A percentile compares a stretch with the other conserved stretches of the same genome.
Evolutionary conservation across 92 coral and sea anemone genomes (phyloP).

Genomic region (Parazoanthus atlanticus): DNA sequence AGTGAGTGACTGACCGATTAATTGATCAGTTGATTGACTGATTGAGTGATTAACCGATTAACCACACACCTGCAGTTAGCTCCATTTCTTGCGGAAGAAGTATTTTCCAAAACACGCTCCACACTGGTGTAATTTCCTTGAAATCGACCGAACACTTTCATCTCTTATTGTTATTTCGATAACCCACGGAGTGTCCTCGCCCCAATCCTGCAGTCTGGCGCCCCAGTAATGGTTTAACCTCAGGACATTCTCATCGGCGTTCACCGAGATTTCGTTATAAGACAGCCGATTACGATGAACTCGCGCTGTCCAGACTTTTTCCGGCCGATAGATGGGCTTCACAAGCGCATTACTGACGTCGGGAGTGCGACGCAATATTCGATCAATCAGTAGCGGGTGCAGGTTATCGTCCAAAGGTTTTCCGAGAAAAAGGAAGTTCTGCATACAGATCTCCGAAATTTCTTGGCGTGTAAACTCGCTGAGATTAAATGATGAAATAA

Average conservation of each 20-base stretch:
- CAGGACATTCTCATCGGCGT: conserved; percentile 23
- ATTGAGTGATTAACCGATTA: not conserved
- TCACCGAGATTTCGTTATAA: conserved; percentile 20
- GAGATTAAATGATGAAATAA: conserved; percentile 13
- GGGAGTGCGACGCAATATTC: conserved; percentile 48
- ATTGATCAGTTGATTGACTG: too few relatives aligned
- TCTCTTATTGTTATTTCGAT: conserved; percentile 30
- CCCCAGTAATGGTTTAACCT: conserved; percentile 62
- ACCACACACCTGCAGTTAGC: not conserved
- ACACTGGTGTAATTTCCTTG: conserved; percentile 20
- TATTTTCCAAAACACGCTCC: conserved; percentile 32
- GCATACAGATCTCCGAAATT: conserved; percentile 44
- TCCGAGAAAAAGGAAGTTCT: conserved; percentile 53
- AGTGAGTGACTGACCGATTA: not conserved
- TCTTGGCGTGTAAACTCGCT: conserved; percentile 2
- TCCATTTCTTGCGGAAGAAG: conserved; percentile 36
- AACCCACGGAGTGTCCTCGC: conserved; percentile 53
- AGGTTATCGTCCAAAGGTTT: conserved; percentile 46
- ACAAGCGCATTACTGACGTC: conserved; percentile 46
- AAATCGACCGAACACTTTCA: conserved; percentile 25
- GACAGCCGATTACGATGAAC: conserved; percentile 44
- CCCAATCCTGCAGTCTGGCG: conserved; percentile 59
- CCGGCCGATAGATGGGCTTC: conserved; percentile 48
- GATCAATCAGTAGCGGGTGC: conserved; percentile 48
- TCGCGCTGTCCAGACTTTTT: conserved; percentile 18